A percentile compares a stretch with the other conserved stretches of the same genome.
These are phyloP conservation scores for Leguminivora glycinivorella DNA, from an alignment of 1,140 invertebrate genomes.

Conservation along the genomic window DNA sequence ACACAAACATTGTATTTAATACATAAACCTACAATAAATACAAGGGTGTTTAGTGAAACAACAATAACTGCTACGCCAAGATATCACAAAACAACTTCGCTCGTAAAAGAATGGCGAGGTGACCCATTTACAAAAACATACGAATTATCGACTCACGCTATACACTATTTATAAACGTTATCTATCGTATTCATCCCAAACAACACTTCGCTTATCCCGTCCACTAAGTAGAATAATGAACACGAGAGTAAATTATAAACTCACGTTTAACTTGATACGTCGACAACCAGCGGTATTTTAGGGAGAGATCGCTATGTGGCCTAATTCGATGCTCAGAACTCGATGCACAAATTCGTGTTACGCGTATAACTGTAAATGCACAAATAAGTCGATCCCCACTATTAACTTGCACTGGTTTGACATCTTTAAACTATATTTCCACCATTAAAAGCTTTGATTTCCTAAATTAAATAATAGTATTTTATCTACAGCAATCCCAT, in stretches of 20 bases:
- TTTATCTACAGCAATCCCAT: slow-evolving; percentile 71
- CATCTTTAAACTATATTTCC: slow-evolving; percentile 48
- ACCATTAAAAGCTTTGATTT: slow-evolving; percentile 54
- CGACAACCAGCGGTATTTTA: slow-evolving; percentile 80
- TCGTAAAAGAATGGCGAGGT: slow-evolving; percentile 73
- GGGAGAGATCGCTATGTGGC: slow-evolving; percentile 80
- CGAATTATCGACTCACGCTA: slow-evolving; percentile 72
- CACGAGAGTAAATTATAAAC: slow-evolving; percentile 50
- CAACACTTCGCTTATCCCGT: slow-evolving; percentile 39
- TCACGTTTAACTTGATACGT: slow-evolving; percentile 72
- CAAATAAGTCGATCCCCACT: slow-evolving; percentile 66
- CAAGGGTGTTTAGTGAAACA: slow-evolving; percentile 33
- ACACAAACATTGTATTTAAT: slow-evolving; percentile 33
- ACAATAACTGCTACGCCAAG: slow-evolving; percentile 32
- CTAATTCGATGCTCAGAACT: slow-evolving; percentile 79
- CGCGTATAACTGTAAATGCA: slow-evolving; percentile 78
- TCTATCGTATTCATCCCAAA: slow-evolving; percentile 53
- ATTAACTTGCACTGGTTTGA: slow-evolving; percentile 47
- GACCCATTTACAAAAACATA: slow-evolving; percentile 78
- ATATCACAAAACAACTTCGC: slow-evolving; percentile 52
- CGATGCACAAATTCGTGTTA: slow-evolving; percentile 79
- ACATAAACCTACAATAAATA: slow-evolving; percentile 36
- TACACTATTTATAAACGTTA: slow-evolving; percentile 66
- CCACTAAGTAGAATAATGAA: slow-evolving; percentile 35
- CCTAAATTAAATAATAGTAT: slow-evolving; percentile 61